Evolutionary conservation across 1,140 invertebrate species (phyloP), one percentile per base, ranked within the genome.

Genomic region (Gonatopus flavifemur): DNA sequence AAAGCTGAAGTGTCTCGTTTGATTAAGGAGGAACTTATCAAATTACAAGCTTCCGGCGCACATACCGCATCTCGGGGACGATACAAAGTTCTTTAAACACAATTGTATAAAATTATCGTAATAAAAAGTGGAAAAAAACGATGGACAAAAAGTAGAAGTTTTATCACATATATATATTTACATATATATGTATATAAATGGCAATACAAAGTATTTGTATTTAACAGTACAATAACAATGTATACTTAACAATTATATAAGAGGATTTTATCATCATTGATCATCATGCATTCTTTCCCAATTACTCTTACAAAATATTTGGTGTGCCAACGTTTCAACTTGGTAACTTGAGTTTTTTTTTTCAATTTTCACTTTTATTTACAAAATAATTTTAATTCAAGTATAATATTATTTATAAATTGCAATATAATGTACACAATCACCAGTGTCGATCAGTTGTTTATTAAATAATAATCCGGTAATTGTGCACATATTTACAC

Each of bases 1-100:
- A 98, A 98, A 76, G 93, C 93, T 13, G 98, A 99, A 80, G 98
- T 99, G 24, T 96, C 96, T 1, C 83, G 98, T 9, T 84, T 99
- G 10, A 97, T 99, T 62, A 97, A 98, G 73, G 98, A 99, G 76
- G 96, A 98, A 76, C 82, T 98, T 20, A 85, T 98, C 2, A 94
- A 97, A 79, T 78, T 98, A 42, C 91, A 94, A 73, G 89, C 90
- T 24, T 89, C 90, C 1, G 85, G 89, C 1, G 89, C 88, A 79
- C 93, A 87, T 79, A 90, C 87, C 66, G 90, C 87, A 67, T 96
- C 94, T 66, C 93, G 93, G 74, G 90, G 91, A 37, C 84, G 95
- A 74, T 98, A 98, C 77, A 98, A 98, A 84, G 95, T 98, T 72
- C 75, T 97, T 49, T 96, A 90, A 78, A 69, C 20, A 12, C 8